These are phyloP conservation scores for Temnothorax curvispinosus DNA, from an alignment of 1,140 invertebrate genomes.

Conservation along the genomic window DNA sequence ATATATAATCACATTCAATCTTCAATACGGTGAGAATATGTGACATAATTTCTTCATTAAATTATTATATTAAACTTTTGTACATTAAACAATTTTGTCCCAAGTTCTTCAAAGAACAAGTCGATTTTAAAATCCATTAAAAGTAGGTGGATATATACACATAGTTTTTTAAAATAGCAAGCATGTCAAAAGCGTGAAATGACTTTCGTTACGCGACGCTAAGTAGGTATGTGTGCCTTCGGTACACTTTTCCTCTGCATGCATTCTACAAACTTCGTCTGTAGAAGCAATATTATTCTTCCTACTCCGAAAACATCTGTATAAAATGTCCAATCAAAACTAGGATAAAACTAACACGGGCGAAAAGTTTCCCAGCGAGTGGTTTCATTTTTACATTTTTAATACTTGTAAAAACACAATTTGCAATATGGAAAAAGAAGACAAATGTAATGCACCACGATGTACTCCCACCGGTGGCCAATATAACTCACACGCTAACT, in stretches of 20 bases:
- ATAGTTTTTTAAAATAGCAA: not conserved
- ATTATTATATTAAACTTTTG: not conserved
- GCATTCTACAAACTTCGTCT: constrained; percentile 18
- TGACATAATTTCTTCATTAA: not conserved
- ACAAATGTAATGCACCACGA: not conserved
- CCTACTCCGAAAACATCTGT: constrained; percentile 23
- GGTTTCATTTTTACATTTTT: constrained; percentile 19
- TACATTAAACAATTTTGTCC: not conserved
- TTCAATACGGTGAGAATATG: not conserved
- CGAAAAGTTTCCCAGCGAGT: not conserved
- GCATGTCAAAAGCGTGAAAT: constrained; percentile 23
- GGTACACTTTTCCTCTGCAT: constrained; percentile 38
- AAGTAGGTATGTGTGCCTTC: constrained; percentile 39
- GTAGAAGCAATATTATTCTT: constrained; percentile 39
- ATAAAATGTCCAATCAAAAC: constrained; percentile 34
- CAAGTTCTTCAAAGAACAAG: not conserved
- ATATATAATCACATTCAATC: not conserved
- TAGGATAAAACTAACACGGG: constrained; percentile 10
- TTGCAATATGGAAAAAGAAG: not conserved
- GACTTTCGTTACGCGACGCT: constrained; percentile 40
- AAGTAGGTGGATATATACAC: not conserved
- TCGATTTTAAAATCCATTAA: not conserved
- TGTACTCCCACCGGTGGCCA: not conserved
- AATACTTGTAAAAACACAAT: constrained; percentile 21
- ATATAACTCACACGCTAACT: constrained; percentile 20